These are phyloP conservation scores for Tympanoctomys barrerae DNA, from an alignment of 2,797 vertebrate genomes.

Conservation along the genomic window DNA sequence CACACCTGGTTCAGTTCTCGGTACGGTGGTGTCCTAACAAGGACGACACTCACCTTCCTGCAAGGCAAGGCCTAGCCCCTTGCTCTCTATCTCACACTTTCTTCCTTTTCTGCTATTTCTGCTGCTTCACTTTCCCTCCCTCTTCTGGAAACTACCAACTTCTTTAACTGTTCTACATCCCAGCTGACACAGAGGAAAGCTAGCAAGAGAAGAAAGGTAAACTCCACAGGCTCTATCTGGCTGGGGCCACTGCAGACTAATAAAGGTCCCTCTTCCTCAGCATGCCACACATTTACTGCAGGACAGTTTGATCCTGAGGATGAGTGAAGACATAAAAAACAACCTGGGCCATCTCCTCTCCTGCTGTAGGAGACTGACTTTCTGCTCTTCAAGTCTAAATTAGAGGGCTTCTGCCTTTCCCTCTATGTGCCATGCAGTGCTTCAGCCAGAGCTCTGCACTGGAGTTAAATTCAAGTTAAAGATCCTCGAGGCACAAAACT, in stretches of 20 bases:
- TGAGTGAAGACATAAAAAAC: neutral
- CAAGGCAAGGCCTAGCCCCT: neutral
- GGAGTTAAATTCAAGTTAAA: neutral
- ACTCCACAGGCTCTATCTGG: neutral
- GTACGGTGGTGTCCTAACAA: neutral
- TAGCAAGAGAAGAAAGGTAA: neutral
- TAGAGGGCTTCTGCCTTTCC: neutral
- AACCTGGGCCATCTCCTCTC: neutral
- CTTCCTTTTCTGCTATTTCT: neutral
- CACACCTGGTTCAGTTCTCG: neutral
- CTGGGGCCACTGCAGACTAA: neutral
- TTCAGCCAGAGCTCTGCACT: neutral
- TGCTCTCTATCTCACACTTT: neutral
- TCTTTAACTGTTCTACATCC: neutral
- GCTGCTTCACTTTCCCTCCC: neutral
- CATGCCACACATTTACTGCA: neutral
- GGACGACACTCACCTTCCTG: neutral
- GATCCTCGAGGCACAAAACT: neutral
- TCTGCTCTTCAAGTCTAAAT: neutral
- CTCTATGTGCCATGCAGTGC: neutral
- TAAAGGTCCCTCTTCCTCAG: neutral
- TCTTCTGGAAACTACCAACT: neutral
- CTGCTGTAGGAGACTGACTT: neutral
- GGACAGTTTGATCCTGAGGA: neutral
- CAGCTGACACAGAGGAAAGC: neutral